phyloP scores from a whole-genome alignment of 2,888 invertebrate species.

The Papilio demoleus region DNA sequence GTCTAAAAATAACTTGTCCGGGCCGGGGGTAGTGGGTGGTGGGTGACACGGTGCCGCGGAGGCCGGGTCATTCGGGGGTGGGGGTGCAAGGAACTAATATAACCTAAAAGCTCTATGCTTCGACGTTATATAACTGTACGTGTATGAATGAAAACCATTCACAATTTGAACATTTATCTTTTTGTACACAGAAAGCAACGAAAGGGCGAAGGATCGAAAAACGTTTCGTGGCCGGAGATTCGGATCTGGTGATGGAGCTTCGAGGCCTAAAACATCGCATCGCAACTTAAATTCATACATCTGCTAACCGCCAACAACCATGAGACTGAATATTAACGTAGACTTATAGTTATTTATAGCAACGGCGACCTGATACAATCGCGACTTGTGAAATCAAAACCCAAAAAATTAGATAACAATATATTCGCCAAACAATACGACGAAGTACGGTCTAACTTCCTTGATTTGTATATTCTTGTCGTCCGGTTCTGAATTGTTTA shows the following conservation, averaged over 20 bases:
- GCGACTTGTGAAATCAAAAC: constrained; percentile 49
- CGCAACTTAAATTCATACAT: constrained; percentile 77
- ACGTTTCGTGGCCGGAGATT: constrained; percentile 85
- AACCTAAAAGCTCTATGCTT: constrained; percentile 51
- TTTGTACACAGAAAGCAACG: constrained; percentile 65
- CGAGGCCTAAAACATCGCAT: constrained; percentile 85
- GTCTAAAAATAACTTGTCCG: constrained; percentile 80
- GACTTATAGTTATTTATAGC: constrained; percentile 67
- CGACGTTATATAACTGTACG: constrained; percentile 45
- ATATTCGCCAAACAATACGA: constrained; percentile 38
- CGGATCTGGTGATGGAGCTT: constrained; percentile 85
- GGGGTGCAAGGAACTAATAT: constrained; percentile 48
- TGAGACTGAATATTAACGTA: constrained; percentile 82
- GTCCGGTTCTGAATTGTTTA: constrained; percentile 36
- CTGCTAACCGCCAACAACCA: constrained; percentile 74
- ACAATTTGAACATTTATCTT: constrained; percentile 33
- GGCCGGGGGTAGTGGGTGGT: constrained; percentile 64
- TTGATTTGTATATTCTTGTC: constrained; percentile 29
- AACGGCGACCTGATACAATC: constrained; percentile 58
- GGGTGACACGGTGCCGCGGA: constrained; percentile 73
- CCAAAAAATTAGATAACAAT: constrained; percentile 47
- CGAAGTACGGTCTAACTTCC: constrained; percentile 38
- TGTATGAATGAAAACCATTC: constrained; percentile 44
- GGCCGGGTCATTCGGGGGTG: constrained; percentile 76
- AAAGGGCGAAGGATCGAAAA: constrained; percentile 82